Conservation (phyloP, 2,888 invertebrate genomes). For the Trilocha varians region DNA sequence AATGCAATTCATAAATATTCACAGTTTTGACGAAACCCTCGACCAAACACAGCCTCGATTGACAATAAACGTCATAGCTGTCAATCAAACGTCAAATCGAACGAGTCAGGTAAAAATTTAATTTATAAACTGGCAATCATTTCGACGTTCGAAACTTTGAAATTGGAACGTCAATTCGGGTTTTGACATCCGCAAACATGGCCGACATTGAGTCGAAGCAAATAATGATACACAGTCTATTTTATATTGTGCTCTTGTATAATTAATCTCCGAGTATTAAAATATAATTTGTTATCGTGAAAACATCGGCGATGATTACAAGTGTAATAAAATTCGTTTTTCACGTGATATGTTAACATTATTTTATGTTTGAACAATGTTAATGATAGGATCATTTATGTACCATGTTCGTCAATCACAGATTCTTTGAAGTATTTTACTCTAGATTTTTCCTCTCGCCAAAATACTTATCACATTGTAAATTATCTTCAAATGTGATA, state of each 20-base stretch:
- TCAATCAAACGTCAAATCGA: constrained; percentile 55
- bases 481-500: no score
- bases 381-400: neutral
- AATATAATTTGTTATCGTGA: neutral
- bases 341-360: neutral
- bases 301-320: neutral
- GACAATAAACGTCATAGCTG: constrained; percentile 55
- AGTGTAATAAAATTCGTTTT: constrained; percentile 16
- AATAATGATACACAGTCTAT: neutral
- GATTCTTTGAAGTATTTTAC: no score
- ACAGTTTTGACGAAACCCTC: constrained; percentile 48
- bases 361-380: no score
- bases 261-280: neutral
- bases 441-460: neutral
- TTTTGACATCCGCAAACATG: constrained; percentile 21
- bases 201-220: constrained; percentile 6
- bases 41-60: constrained; percentile 52
- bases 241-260: neutral
- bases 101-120: constrained; percentile 20
- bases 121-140: constrained; percentile 3
- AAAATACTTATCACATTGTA: no score
- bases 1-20: constrained; percentile 62
- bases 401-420: no score
- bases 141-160: constrained; percentile 4
- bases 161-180: constrained; percentile 18